Base-by-base conservation (phyloP, 1,140 invertebrate genomes). In the Diorhabda elongata region DNA sequence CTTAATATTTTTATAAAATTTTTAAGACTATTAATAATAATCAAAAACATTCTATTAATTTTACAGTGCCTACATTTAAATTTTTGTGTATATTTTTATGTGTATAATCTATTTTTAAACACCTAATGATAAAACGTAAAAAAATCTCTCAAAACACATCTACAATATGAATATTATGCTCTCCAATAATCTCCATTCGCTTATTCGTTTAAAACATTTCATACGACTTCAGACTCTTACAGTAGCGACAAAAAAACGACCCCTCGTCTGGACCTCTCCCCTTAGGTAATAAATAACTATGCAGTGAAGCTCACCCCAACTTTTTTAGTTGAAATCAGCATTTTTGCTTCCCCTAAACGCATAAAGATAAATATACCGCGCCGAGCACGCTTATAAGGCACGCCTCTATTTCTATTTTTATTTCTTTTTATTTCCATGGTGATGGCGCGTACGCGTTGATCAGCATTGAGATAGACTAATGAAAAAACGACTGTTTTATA, bases 261-360 rank as follows among this genome's bases (percentile, higher is more conserved):
- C 58, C 58, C 58, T 60, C 58, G 58, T 60, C 58, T 60, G 11
- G 58, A 7, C 6, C 11, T 60, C 58, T 60, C 58, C 58, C 58
- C 42, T 42, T 6, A 52, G 47, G 58, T 60, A 60, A 60, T 60
- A 60, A 60, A 60, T 60, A 60, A 42, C 58, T 60, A 60, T 60
- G 11, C 11, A 60, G 58, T 11, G 58, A 60, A 42, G n/a, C 58
- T 60, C 58, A 60, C 58, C 58, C 58, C 42, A 11, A 42, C 5
- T 60, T 60, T 60, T 60, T 60, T 42, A 60, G 7, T 60, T 60
- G 58, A 60, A 60, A 60, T 60, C 58, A 60, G 58, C 58, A 60
- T 60, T 60, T 60, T 60, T 42, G 58, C 58, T 60, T 60, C 58
- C 58, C 58, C 58, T 60, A 60, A 60, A 52, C 47, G 47, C 47